Evolutionary conservation across 2,797 vertebrate species (phyloP).

Genomic region (Lagocephalus sceleratus): DNA sequence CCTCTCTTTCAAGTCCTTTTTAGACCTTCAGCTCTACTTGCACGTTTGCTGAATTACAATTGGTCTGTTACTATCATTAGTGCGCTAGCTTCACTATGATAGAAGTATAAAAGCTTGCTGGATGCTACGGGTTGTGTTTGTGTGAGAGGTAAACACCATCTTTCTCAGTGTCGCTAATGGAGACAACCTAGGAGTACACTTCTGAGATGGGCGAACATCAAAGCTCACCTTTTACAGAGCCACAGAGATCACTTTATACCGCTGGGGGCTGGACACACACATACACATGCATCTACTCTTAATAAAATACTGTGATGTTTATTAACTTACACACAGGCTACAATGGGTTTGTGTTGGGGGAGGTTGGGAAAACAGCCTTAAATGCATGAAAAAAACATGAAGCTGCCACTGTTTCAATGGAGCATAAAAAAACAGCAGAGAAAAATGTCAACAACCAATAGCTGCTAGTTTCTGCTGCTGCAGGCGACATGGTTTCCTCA

Average conservation of each 20-base stretch:
- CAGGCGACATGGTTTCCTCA: constrained; percentile 60
- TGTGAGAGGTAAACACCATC: constrained; percentile 32
- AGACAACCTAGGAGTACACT: constrained; percentile 31
- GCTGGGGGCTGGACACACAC: constrained; percentile 22
- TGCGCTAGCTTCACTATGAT: constrained; percentile 1
- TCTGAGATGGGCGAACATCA: constrained; percentile 48
- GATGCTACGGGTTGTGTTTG: constrained; percentile 48
- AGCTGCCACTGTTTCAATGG: constrained; percentile 54
- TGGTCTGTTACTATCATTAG: constrained; percentile 13
- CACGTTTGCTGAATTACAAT: constrained; percentile 31
- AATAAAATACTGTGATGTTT: constrained; percentile 46
- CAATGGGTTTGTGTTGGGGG: neutral
- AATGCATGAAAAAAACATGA: constrained; percentile 57
- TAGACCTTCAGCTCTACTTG: constrained; percentile 11
- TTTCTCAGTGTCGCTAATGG: constrained; percentile 39
- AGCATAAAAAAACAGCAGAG: constrained; percentile 59
- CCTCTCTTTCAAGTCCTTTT: constrained; percentile 26
- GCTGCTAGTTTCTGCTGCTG: constrained; percentile 66
- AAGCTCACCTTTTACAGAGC: constrained; percentile 31
- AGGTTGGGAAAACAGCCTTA: constrained; percentile 28
- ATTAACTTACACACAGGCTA: constrained; percentile 42
- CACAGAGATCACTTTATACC: constrained; percentile 29
- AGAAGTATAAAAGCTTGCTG: constrained; percentile 13
- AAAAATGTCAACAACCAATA: constrained; percentile 76
- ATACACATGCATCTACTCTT: constrained; percentile 8